Evolutionary conservation across 2,113 vertebrate species (phyloP).

Genomic region (Poicephalus gulielmi): DNA sequence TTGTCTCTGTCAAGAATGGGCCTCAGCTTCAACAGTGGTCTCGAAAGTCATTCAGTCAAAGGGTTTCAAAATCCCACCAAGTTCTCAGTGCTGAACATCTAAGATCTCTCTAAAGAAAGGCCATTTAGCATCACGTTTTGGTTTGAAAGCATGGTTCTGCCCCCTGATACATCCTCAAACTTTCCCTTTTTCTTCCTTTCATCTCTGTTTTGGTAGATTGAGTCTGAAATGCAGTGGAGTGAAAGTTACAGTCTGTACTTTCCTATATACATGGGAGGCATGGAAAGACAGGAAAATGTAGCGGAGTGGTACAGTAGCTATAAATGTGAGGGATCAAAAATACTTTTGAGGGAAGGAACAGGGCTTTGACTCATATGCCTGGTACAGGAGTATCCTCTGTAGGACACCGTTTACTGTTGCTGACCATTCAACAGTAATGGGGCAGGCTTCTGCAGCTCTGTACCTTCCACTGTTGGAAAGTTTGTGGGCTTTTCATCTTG

Average conservation of each 20-base stretch:
- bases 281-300: neutral
- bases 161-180: neutral
- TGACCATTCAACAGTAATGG: neutral
- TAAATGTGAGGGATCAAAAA: neutral
- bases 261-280: accelerated
- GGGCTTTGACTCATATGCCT: neutral
- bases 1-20: neutral
- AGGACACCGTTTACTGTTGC: neutral
- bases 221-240: neutral
- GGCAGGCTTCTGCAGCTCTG: neutral
- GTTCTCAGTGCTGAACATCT: neutral
- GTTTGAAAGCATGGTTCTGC: neutral
- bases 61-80: neutral
- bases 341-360: neutral
- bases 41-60: neutral
- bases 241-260: neutral
- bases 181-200: neutral
- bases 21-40: neutral
- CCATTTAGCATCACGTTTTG: neutral
- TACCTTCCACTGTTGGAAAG: neutral
- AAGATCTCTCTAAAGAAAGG: neutral
- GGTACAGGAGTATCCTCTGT: neutral
- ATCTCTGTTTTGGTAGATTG: neutral
- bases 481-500: neutral
- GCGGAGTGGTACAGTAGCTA: neutral